Evolutionary conservation across 2,888 invertebrate species (phyloP).

Genomic region (Candidula unifasciata): DNA sequence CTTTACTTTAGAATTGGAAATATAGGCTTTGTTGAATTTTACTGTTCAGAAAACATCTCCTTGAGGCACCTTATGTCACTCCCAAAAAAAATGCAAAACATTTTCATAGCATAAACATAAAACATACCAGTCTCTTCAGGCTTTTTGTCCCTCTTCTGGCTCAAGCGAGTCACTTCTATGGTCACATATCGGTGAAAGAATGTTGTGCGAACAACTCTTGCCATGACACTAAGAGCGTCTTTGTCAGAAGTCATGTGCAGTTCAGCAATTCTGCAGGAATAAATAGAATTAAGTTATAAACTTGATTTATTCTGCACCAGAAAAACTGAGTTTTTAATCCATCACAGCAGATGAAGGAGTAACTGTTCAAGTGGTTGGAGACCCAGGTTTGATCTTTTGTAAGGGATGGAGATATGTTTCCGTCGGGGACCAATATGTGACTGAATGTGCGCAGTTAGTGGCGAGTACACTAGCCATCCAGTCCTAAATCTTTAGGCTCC

Average conservation of each 20-base stretch:
- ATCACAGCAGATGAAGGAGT: too few species aligned
- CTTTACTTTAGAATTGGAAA: too few species aligned
- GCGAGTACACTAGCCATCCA: too few species aligned
- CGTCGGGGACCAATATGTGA: too few species aligned
- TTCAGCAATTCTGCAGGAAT: constrained; percentile 37
- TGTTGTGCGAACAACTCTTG: constrained; percentile 41
- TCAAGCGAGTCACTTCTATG: constrained; percentile 30
- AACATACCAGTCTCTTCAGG: constrained; percentile 46
- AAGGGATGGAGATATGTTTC: too few species aligned
- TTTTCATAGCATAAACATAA: too few species aligned
- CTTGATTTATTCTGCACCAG: background rate
- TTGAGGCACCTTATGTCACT: too few species aligned
- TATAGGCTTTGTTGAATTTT: background rate
- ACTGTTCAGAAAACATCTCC: background rate
- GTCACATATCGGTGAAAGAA: constrained; percentile 48
- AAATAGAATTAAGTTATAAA: background rate
- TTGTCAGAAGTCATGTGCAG: constrained; percentile 36
- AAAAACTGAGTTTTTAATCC: background rate
- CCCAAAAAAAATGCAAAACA: too few species aligned
- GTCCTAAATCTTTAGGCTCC: too few species aligned
- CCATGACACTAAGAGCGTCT: constrained; percentile 46
- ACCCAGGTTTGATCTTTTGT: too few species aligned
- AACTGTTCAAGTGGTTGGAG: too few species aligned
- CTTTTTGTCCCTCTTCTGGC: constrained; percentile 12
- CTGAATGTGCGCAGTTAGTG: too few species aligned